Evolutionary conservation across 2,888 invertebrate genomes (phyloP).

Genomic region (Eudasyphora cyanicolor): DNA sequence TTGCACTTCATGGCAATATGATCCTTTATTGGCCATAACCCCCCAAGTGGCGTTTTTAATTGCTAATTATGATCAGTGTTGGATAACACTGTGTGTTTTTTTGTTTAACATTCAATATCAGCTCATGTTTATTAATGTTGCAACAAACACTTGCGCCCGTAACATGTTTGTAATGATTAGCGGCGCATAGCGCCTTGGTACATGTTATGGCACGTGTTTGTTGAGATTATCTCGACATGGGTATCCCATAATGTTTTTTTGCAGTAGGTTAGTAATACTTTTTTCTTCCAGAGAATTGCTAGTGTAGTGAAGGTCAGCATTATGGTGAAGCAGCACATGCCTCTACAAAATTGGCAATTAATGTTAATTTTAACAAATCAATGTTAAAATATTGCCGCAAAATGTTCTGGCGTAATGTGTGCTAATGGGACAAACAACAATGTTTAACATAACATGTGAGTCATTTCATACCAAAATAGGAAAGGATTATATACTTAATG

Average conservation of each 20-base stretch:
- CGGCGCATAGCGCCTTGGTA: not conserved
- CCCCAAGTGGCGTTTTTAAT: constrained; percentile 61
- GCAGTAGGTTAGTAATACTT: constrained; percentile 30
- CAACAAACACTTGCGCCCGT: constrained; percentile 14
- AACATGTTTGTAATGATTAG: no score
- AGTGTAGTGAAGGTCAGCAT: constrained; percentile 11
- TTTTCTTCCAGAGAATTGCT: not conserved
- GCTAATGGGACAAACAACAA: not conserved
- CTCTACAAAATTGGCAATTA: not conserved
- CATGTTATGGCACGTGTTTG: constrained; percentile 18
- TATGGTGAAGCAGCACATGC: not conserved
- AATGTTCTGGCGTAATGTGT: not conserved
- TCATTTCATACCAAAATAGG: not conserved
- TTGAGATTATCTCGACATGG: not conserved
- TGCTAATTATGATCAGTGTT: constrained; percentile 60
- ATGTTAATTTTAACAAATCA: constrained; percentile 14
- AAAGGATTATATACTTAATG: no score
- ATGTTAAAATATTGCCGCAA: not conserved
- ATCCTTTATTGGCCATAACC: constrained; percentile 55
- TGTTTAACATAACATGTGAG: not conserved
- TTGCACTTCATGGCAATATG: constrained; percentile 33
- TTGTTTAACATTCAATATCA: constrained; percentile 16
- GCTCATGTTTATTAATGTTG: constrained; percentile 28
- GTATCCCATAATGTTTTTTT: not conserved
- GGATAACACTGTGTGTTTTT: no score